Evolutionary conservation across 2,888 invertebrate genomes (phyloP), one percentile per base, ranked within the genome.

Genomic region (Nematopogon swammerdamellus): DNA sequence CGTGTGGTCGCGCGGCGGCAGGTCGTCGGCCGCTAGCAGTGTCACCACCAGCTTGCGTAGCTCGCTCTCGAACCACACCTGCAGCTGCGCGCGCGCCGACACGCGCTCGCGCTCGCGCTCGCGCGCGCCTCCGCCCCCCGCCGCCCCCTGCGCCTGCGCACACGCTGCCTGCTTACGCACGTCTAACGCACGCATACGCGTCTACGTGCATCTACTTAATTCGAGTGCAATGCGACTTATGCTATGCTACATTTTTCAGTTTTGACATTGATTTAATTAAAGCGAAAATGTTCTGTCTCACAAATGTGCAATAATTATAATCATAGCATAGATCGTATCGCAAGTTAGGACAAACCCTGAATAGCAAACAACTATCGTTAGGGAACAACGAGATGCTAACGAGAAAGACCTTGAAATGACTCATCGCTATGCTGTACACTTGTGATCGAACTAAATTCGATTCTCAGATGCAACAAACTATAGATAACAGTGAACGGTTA

Each of bases 11-110:
- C 93, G 80, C 0, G 86, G 68, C 19, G 91, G 89, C 56, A 95
- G 77, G 67, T 92, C 92, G 62, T 94, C 92, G 8, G 89, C 95
- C 3, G 91, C 92, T 64, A 94, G 84, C 47, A 95, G 84, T 4
- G 92, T 90, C 19, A 95, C 91, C 10, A 91, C 88, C 50, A 95
- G 79, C 62, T 94, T 92, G 59, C 85, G 85, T 52, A 91, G 82
- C 61, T 92, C 92, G 52, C 87, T 85, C 63, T 93, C 91, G 76
- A 93, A 94, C 87, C 91, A 92, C 50, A 95, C 88, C 67, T 95
- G 93, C 56, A 95, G 84, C 72, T 93, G 92, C 36, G 95, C 86
- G 18, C 93, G 84, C 44, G 92, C 92, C 19, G 87, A 84, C 57
- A 85, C 86, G 54, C 89, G 85, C 69, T 91, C 89, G 52, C 87